phyloP scores from a whole-genome alignment of 2,113 vertebrate species.

The Drymodes brunneopygia region DNA sequence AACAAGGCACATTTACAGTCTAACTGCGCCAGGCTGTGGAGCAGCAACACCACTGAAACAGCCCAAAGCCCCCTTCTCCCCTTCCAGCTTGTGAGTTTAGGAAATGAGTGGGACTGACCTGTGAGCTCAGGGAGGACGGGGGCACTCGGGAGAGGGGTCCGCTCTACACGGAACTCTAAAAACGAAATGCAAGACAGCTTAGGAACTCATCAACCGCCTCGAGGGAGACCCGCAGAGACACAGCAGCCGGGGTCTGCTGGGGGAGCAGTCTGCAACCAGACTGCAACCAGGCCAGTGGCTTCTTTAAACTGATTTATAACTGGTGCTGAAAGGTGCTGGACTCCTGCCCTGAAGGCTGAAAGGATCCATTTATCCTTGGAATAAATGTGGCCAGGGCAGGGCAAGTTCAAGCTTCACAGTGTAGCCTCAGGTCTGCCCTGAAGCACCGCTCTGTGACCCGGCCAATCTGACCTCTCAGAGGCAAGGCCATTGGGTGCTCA shows the following conservation, averaged over 20 bases:
- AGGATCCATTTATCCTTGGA: neutral
- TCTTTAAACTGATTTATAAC: slow-evolving; percentile 3
- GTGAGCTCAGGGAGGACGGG: slow-evolving; percentile 99
- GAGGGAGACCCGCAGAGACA: neutral
- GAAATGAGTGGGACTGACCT: slow-evolving; percentile 88
- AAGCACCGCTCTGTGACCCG: fast-evolving
- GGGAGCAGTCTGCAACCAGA: neutral
- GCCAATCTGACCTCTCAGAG: neutral
- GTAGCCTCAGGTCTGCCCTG: neutral
- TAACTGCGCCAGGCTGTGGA: neutral
- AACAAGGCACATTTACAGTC: neutral
- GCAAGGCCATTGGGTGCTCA: neutral
- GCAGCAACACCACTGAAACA: slow-evolving; percentile 3
- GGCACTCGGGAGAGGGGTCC: slow-evolving; percentile 99
- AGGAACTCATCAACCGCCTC: slow-evolving; percentile 56
- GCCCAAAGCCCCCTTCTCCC: slow-evolving; percentile 62
- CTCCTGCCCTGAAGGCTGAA: neutral
- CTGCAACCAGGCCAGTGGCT: neutral
- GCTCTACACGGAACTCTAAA: slow-evolving; percentile 99
- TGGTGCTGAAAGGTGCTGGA: slow-evolving; percentile 55
- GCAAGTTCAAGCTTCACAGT: neutral
- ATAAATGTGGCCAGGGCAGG: neutral
- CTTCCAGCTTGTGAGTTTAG: slow-evolving; percentile 80
- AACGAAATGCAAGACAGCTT: slow-evolving; percentile 87
- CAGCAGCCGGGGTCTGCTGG: neutral